phyloP scores from a whole-genome alignment of 2,113 vertebrate species.

The Proteles cristata region DNA sequence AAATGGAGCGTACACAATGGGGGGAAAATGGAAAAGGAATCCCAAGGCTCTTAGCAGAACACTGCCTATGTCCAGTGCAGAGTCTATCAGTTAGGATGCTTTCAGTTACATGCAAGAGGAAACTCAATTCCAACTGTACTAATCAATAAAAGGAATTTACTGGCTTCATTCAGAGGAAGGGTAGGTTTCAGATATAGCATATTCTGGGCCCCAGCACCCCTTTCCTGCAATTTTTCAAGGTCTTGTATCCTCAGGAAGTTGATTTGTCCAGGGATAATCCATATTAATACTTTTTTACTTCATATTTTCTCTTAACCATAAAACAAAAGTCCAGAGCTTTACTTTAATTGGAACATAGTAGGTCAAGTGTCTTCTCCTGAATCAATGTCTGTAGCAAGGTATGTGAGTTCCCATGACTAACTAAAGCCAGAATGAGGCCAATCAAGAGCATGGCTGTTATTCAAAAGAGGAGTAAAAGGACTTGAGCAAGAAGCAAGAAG shows the following conservation, averaged over 20 bases:
- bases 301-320: neutral
- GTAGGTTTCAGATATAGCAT: neutral
- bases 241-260: neutral
- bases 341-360: neutral
- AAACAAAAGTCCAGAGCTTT: neutral
- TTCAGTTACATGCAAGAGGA: neutral
- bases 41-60: neutral
- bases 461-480: neutral
- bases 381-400: neutral
- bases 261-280: neutral
- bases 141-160: neutral
- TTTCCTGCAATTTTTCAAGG: neutral
- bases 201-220: neutral
- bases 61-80: neutral
- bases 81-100: neutral
- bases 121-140: neutral
- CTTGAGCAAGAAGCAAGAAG: neutral
- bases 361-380: neutral
- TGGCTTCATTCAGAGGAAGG: neutral
- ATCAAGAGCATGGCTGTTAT: neutral
- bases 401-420: neutral
- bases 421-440: neutral
- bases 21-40: neutral
- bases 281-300: neutral
- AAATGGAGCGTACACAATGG: neutral